Conservation (phyloP, 2,113 vertebrate genomes). For the Catharus fuscescens region DNA sequence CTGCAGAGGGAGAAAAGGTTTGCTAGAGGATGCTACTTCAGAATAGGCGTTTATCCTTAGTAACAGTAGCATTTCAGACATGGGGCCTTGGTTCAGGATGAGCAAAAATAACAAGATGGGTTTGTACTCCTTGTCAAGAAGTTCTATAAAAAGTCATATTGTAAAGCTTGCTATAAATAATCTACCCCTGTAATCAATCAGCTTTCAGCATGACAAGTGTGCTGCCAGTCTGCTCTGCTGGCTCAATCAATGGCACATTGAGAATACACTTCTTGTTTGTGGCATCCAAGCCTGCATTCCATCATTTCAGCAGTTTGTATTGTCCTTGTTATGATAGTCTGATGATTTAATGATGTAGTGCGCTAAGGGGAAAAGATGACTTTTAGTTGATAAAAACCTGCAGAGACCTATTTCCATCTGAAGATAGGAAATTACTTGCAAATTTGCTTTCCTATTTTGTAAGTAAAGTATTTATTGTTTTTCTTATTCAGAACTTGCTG, state of each 20-base stretch:
- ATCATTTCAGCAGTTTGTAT: conserved; percentile 29
- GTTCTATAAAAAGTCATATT: conserved; percentile 5
- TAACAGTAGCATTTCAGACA: background rate
- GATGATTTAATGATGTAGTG: conserved; percentile 46
- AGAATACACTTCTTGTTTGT: conserved; percentile 51
- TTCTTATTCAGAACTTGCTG: background rate
- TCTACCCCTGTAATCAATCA: conserved; percentile 10
- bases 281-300: conserved; percentile 7
- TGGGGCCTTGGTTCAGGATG: background rate
- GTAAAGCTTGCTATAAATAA: conserved; percentile 47
- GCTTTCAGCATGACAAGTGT: background rate
- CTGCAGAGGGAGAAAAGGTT: background rate
- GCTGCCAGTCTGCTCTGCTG: conserved; percentile 23
- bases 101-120: background rate
- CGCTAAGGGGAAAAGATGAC: conserved; percentile 10
- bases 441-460: background rate
- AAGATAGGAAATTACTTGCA: background rate
- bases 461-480: background rate
- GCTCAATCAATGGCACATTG: background rate
- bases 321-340: conserved; percentile 48
- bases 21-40: background rate
- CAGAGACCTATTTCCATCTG: background rate
- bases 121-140: background rate
- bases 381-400: conserved; percentile 27
- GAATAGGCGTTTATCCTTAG: background rate